Base-by-base conservation (phyloP, 1,140 invertebrate genomes). In the Cherax quadricarinatus region DNA sequence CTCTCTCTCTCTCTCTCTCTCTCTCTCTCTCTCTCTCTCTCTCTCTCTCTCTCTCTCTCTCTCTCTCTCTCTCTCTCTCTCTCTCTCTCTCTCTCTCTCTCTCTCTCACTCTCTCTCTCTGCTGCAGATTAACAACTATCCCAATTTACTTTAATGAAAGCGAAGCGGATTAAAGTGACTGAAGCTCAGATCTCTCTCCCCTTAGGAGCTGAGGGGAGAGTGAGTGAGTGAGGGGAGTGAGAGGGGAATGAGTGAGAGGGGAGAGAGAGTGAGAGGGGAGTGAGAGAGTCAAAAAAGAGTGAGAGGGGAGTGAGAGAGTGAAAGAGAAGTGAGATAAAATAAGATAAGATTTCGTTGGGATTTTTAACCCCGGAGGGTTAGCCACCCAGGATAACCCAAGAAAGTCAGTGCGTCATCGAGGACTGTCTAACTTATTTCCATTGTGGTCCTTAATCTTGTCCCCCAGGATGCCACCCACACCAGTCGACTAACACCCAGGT, bases 1-100 rank as follows among this genome's bases (percentile, higher is more conserved):
- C 62, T 70, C 62, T 70, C 62, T 70, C 62, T 70, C 62, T 70
- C 62, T 70, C 62, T 70, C 62, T 70, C 62, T 70, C 62, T 70
- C 62, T 70, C 62, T 70, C 62, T 70, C 62, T 70, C 62, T 70
- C 62, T 70, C 62, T 70, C 62, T 70, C 62, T 70, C 62, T 70
- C 62, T 70, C 62, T 70, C 62, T 14, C 62, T 70, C 62, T 70
- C 62, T 70, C 62, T 70, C 62, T 70, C 62, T 66, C 62, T 66
- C 62, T 66, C 62, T 66, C 62, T 66, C 62, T 66, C 62, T 66
- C 62, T 66, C 62, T 66, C 62, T 66, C 62, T 66, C 62, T 66
- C 62, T 66, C 62, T 66, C 62, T 66, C 62, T 66, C 62, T 66
- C 62, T 66, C 62, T 66, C 62, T 66, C 62, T 66, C 62, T 66